Conservation (phyloP, 2,113 vertebrate species). For the Thamnaconus septentrionalis region DNA sequence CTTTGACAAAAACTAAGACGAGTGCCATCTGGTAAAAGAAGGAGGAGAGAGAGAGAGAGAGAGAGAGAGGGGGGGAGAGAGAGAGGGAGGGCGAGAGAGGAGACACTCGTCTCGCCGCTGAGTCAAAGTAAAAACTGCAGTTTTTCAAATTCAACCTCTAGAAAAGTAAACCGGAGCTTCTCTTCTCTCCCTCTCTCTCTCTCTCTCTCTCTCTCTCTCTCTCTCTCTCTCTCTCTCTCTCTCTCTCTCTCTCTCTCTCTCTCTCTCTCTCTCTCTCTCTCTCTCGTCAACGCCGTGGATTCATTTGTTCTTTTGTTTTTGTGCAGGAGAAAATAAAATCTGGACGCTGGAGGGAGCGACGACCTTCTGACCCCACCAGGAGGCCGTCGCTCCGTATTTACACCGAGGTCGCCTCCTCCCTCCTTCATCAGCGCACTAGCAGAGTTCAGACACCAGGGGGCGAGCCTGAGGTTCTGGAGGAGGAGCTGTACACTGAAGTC, state of each 20-base stretch:
- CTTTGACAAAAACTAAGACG: no score
- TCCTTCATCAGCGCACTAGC: neutral
- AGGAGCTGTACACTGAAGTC: conserved; percentile 76
- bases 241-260: conserved; percentile 19
- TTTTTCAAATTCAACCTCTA: conserved; percentile 12
- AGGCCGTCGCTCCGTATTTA: no score
- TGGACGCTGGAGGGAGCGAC: conserved; percentile 71
- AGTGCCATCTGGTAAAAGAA: no score
- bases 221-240: conserved; percentile 17
- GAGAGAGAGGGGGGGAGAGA: no score
- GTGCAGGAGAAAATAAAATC: conserved; percentile 61
- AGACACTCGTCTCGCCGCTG: no score
- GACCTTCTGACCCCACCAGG: conserved; percentile 24
- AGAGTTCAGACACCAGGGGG: conserved; percentile 44
- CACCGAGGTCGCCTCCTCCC: conserved; percentile 42
- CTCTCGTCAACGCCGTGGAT: conserved; percentile 18
- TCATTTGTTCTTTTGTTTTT: conserved; percentile 19
- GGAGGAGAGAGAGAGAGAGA: no score
- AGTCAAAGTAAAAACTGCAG: no score
- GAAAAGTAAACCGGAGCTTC: conserved; percentile 38
- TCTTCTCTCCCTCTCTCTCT: conserved; percentile 23
- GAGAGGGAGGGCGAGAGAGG: no score
- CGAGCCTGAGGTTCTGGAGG: conserved; percentile 61
- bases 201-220: conserved; percentile 19
- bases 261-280: conserved; percentile 16